Percentiles rank a stretch among this genome's conserved stretches.
Evolutionary conservation across 2,888 invertebrate species (phyloP).

Genomic region (Malthinus seriepunctatus): DNA sequence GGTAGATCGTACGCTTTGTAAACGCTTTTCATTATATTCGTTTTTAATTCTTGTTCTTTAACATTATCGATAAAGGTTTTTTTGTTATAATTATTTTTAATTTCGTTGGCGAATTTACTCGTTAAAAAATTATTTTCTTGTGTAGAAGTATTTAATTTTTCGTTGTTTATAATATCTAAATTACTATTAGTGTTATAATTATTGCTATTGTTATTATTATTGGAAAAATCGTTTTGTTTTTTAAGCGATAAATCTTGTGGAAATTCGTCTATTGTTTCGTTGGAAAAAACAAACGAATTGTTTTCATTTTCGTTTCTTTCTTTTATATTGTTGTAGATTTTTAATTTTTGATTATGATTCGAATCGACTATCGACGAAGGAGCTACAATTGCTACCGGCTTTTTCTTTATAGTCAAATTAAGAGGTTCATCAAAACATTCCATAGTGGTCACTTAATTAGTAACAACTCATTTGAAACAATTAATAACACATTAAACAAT

Average conservation of each 20-base stretch:
- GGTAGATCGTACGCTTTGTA: conserved; percentile 44
- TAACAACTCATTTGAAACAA: not conserved
- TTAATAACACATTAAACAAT: conserved; percentile 3
- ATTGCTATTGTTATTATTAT: conserved; percentile 22
- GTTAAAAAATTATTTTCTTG: conserved; percentile 24
- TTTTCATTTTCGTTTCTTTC: conserved; percentile 33
- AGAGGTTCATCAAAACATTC: conserved; percentile 52
- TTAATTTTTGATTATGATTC: conserved; percentile 36
- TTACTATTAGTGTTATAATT: conserved; percentile 7
- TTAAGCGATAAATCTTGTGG: conserved; percentile 52
- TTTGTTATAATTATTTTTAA: conserved; percentile 52
- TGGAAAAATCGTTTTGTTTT: conserved; percentile 29
- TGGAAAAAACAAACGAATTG: conserved; percentile 25
- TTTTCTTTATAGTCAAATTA: conserved; percentile 57
- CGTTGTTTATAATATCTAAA: conserved; percentile 14
- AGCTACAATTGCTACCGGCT: conserved; percentile 60
- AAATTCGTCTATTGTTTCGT: conserved; percentile 48
- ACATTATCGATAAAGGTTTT: conserved; percentile 48
- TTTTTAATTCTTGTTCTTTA: conserved; percentile 40
- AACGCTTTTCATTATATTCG: conserved; percentile 44
- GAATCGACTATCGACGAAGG: conserved; percentile 50
- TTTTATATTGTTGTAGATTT: conserved; percentile 32
- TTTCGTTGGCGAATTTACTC: conserved; percentile 40
- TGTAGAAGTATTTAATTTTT: conserved; percentile 17
- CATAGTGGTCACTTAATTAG: conserved; percentile 16